Evolutionary conservation across 2,113 vertebrate species (phyloP).

Genomic region (Chionodraco myersi): DNA sequence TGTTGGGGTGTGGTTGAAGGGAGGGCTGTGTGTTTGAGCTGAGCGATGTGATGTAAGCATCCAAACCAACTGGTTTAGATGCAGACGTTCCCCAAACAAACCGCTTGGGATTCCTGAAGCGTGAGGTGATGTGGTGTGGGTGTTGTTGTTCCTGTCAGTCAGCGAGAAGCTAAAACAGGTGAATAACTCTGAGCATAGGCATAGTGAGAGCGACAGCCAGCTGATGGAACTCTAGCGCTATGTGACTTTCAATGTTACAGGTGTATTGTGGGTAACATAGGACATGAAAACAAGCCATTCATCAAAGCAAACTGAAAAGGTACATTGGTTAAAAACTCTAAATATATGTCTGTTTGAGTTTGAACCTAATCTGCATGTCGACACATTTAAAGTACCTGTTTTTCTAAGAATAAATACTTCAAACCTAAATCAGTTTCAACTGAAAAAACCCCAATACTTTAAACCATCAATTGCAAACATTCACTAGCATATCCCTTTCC

Average conservation of each 20-base stretch:
- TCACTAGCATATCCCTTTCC: not conserved
- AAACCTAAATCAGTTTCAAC: not conserved
- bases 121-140: slow-evolving; percentile 36
- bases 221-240: not conserved
- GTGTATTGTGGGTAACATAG: too few species aligned
- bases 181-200: not conserved
- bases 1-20: slow-evolving; percentile 58
- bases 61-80: slow-evolving; percentile 76
- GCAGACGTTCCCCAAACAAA: slow-evolving; percentile 54
- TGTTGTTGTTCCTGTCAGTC: slow-evolving; percentile 20
- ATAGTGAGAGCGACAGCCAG: not conserved
- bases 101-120: slow-evolving; percentile 70
- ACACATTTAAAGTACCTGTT: not conserved
- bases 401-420: not conserved
- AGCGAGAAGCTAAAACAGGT: slow-evolving; percentile 18
- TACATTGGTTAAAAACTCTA: not conserved
- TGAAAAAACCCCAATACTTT: not conserved
- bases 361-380: not conserved
- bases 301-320: not conserved
- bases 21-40: slow-evolving; percentile 17
- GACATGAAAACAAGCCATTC: not conserved
- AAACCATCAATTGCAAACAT: not conserved
- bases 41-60: slow-evolving; percentile 43
- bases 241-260: not conserved
- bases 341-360: too few species aligned